These are phyloP conservation scores for Clarias batrachus DNA, from an alignment of 2,113 vertebrate genomes.

Conservation along the genomic window DNA sequence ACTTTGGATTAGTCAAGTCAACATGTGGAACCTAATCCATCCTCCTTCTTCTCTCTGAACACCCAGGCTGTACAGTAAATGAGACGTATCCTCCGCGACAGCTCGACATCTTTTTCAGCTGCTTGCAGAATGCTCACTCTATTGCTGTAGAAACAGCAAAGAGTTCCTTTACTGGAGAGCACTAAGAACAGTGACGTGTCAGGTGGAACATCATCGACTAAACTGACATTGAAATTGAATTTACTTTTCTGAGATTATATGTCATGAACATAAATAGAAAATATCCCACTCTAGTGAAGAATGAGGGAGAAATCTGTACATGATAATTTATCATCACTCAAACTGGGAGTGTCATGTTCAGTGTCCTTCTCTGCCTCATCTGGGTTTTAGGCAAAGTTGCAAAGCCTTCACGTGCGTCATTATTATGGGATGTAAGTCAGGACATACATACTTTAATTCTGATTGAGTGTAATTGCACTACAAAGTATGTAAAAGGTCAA, in stretches of 20 bases:
- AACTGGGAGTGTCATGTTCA: background rate
- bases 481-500: too few relatives aligned
- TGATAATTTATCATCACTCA: background rate
- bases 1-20: conserved; percentile 60
- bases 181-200: background rate
- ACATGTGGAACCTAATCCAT: conserved; percentile 45
- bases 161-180: background rate
- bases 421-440: too few relatives aligned
- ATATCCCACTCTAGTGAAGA: background rate
- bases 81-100: conserved; percentile 41
- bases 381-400: background rate
- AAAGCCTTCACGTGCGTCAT: background rate
- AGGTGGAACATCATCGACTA: too few relatives aligned
- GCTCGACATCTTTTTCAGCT: conserved; percentile 28
- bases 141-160: conserved; percentile 10
- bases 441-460: too few relatives aligned
- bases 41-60: conserved; percentile 45
- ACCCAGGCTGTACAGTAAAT: conserved; percentile 48
- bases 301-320: background rate
- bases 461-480: too few relatives aligned
- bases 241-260: background rate
- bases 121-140: background rate
- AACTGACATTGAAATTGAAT: background rate
- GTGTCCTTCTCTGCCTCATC: background rate
- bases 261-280: background rate